phyloP scores from a whole-genome alignment of 92 coral and sea anemone genomes.

The Anthopleura xanthogrammica region DNA sequence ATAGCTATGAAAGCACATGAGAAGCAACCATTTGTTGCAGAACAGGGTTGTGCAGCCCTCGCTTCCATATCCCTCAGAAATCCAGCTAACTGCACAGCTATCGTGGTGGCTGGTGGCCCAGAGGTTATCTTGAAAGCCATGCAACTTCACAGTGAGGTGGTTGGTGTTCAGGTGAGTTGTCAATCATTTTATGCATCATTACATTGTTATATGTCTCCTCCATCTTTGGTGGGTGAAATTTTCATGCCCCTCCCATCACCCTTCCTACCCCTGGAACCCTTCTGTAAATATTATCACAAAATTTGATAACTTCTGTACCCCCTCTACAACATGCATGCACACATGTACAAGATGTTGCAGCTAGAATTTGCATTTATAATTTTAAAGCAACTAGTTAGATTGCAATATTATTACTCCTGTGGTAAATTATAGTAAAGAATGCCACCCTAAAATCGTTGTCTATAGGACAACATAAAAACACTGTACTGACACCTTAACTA shows the following conservation, averaged over 20 bases:
- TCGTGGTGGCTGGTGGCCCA: conserved; percentile 71
- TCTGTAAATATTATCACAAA: no score
- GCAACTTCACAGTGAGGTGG: conserved; percentile 64
- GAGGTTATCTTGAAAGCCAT: conserved; percentile 81
- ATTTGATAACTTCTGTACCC: neutral
- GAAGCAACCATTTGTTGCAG: conserved; percentile 76
- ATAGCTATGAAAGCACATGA: conserved; percentile 82
- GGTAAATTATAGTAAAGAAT: no score
- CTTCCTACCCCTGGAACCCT: no score
- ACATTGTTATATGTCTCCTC: neutral
- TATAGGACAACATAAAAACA: neutral
- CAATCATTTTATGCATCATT: no score
- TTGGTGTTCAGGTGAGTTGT: conserved; percentile 63
- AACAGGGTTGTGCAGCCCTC: conserved; percentile 84
- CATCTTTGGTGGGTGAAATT: neutral
- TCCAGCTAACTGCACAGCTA: conserved; percentile 68
- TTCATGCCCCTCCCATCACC: no score
- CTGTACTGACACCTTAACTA: neutral
- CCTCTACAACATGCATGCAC: neutral
- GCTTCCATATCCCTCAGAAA: conserved; percentile 76
- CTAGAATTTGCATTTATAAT: no score
- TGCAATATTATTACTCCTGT: no score
- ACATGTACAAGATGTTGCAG: no score
- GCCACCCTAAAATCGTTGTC: no score
- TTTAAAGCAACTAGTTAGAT: no score